A percentile compares a stretch with the other conserved stretches of the same genome.
Conservation (phyloP, 2,113 vertebrate species). For the Eulemur macaco region DNA sequence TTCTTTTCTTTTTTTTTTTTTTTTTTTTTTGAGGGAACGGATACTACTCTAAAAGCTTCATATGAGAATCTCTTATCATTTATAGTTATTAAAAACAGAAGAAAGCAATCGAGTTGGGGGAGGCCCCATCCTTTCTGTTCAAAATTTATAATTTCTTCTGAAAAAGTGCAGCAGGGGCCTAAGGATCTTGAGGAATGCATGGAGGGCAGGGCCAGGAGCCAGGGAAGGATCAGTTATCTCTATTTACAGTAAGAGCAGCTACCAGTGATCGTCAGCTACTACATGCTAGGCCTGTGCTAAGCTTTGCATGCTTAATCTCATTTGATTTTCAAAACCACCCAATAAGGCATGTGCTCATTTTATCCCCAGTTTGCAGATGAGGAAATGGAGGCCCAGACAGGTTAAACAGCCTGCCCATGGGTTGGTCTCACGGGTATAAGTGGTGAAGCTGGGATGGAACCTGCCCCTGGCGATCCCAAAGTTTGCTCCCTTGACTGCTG, state of each 20-base stretch:
- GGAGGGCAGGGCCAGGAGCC: background rate
- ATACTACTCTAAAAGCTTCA: conserved; percentile 34
- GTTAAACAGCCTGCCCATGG: background rate
- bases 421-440: background rate
- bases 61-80: conserved; percentile 47
- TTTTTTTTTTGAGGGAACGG: background rate
- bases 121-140: background rate
- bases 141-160: background rate
- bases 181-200: background rate
- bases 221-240: background rate
- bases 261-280: background rate
- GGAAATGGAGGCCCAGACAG: background rate
- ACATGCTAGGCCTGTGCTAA: background rate
- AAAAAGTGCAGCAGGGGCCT: background rate
- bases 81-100: conserved; percentile 56
- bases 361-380: background rate
- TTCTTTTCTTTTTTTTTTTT: background rate
- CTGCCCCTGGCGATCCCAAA: background rate
- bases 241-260: background rate
- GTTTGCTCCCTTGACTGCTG: background rate
- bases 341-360: background rate
- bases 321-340: background rate
- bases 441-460: background rate
- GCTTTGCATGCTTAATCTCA: background rate
- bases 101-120: background rate